Percentiles rank a stretch among this genome's conserved stretches.
Conservation (phyloP, 1,140 invertebrate species). For the Lanistes nyassanus region DNA sequence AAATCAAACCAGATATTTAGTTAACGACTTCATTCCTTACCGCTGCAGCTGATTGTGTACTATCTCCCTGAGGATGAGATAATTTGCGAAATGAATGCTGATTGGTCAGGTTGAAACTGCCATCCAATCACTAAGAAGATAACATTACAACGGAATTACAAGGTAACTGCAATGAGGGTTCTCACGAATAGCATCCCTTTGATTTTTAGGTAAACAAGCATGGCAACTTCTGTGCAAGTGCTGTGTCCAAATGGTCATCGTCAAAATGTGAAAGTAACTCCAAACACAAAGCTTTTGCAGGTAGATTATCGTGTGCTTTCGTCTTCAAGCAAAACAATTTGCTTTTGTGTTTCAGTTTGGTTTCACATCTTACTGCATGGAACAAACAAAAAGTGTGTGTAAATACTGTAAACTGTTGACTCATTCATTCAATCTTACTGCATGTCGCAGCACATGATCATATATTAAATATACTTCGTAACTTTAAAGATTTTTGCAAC, state of each 20-base stretch:
- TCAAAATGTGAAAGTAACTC: constrained; percentile 59
- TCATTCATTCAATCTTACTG: too few species aligned
- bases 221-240: constrained; percentile 53
- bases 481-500: too few species aligned
- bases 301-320: constrained; percentile 33
- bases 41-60: constrained; percentile 25
- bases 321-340: constrained; percentile 1
- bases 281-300: constrained; percentile 58
- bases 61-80: constrained; percentile 23
- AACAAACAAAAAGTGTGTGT: too few species aligned
- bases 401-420: too few species aligned
- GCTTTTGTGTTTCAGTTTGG: too few species aligned
- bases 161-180: too few species aligned
- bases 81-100: not conserved
- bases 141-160: too few species aligned
- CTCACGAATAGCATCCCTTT: not conserved
- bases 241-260: constrained; percentile 62
- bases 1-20: constrained; percentile 8
- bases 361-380: too few species aligned
- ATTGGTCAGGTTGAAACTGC: not conserved
- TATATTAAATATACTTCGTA: too few species aligned
- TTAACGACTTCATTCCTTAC: constrained; percentile 24
- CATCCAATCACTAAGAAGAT: too few species aligned
- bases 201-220: not conserved
- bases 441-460: too few species aligned